Conservation (phyloP, 2,113 vertebrate genomes). For the Otus sunia region DNA sequence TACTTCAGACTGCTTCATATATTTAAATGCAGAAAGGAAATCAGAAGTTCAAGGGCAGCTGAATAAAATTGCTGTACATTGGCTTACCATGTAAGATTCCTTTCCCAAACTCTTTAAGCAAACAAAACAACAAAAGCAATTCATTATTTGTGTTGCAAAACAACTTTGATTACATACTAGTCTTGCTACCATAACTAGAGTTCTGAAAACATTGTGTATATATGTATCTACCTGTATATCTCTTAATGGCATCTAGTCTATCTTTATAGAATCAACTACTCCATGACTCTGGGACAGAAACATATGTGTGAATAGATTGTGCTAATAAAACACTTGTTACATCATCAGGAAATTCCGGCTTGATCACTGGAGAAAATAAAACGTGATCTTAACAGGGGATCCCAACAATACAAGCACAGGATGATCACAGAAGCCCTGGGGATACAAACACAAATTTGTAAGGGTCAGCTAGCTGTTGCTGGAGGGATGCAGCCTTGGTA, state of each 20-base stretch:
- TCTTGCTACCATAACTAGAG: background rate
- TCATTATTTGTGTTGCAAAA: background rate
- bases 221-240: background rate
- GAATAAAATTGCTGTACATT: background rate
- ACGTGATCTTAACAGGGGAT: fast-evolving
- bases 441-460: background rate
- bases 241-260: background rate
- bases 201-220: background rate
- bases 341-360: background rate
- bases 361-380: background rate
- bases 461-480: background rate
- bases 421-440: background rate
- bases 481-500: background rate
- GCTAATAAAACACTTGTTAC: background rate
- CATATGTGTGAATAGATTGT: fast-evolving
- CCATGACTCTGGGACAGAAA: background rate
- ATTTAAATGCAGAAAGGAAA: background rate
- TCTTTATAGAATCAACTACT: background rate
- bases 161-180: background rate
- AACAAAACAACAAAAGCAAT: background rate
- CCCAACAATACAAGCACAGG: background rate
- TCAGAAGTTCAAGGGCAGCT: background rate
- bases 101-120: background rate
- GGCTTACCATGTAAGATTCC: background rate
- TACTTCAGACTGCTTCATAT: background rate